A percentile compares a stretch with the other conserved stretches of the same genome.
Conservation (phyloP, 2,797 vertebrate species). For the Sorex maritimensis region DNA sequence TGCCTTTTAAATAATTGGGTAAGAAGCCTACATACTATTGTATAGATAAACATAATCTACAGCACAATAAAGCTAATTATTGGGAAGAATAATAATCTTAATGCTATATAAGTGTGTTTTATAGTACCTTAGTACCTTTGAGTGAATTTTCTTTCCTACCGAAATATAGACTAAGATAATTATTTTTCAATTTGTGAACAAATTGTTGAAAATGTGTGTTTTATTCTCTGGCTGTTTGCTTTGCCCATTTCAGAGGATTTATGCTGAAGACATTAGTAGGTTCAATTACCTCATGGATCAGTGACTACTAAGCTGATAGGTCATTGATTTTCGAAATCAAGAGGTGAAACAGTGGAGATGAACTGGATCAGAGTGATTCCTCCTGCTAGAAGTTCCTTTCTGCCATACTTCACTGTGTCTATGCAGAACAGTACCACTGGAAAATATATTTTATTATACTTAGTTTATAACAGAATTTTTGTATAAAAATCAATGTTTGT, state of each 20-base stretch:
- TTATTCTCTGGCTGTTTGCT: slow-evolving; percentile 62
- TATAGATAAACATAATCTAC: not conserved
- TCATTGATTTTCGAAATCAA: slow-evolving; percentile 75
- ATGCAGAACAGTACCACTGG: slow-evolving; percentile 38
- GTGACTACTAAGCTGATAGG: slow-evolving; percentile 59
- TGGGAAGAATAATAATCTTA: slow-evolving; percentile 27
- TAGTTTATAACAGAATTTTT: not conserved
- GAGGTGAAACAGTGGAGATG: slow-evolving; percentile 67
- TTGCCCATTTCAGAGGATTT: slow-evolving; percentile 80
- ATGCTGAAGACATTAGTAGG: slow-evolving; percentile 78
- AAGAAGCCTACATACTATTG: not conserved
- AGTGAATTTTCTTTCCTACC: slow-evolving; percentile 72
- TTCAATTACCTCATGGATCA: slow-evolving; percentile 75
- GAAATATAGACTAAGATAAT: slow-evolving; percentile 62
- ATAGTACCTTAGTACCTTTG: slow-evolving; percentile 3
- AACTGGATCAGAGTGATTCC: slow-evolving; percentile 77
- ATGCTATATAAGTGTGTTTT: slow-evolving; percentile 29
- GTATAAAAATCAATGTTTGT: not conserved
- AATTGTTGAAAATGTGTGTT: slow-evolving; percentile 57
- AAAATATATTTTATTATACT: slow-evolving; percentile 47
- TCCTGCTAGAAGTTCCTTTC: not conserved
- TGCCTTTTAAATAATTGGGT: slow-evolving; percentile 67
- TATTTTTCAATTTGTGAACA: slow-evolving; percentile 72
- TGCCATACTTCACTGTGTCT: not conserved
- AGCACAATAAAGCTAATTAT: slow-evolving; percentile 8